Conservation (phyloP, 2,113 vertebrate genomes). For the Phocoena sinus region DNA sequence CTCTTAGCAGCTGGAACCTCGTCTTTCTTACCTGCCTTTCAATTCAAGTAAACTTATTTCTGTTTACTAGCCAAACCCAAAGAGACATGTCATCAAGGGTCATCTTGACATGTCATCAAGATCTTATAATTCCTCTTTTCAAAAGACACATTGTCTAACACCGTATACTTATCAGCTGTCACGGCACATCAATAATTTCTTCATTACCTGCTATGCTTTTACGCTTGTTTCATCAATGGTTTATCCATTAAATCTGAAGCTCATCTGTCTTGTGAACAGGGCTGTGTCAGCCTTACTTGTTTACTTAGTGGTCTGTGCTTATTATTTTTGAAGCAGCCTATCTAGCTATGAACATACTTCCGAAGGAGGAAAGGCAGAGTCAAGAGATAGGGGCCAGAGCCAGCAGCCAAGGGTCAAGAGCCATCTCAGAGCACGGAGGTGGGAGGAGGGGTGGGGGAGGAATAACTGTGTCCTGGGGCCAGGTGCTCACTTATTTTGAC, state of each 20-base stretch:
- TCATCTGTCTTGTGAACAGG: not conserved
- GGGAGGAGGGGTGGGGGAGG: rapidly evolving
- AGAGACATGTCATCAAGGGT: not conserved
- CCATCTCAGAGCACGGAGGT: rapidly evolving
- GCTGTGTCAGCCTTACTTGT: not conserved
- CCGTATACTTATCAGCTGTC: not conserved
- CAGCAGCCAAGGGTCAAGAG: not conserved
- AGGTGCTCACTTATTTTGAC: not conserved
- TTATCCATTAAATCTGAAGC: not conserved
- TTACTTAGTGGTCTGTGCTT: not conserved
- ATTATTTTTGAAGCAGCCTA: not conserved
- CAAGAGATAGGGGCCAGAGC: not conserved
- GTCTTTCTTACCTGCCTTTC: not conserved
- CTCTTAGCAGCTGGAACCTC: not conserved
- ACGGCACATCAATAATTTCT: not conserved
- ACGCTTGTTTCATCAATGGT: not conserved
- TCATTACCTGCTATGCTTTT: not conserved
- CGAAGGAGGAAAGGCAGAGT: not conserved
- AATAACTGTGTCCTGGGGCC: no score
- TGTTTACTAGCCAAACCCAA: not conserved
- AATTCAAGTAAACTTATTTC: not conserved
- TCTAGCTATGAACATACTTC: not conserved
- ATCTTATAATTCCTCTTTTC: not conserved
- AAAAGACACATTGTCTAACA: not conserved
- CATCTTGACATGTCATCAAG: not conserved